A percentile compares a stretch with the other conserved stretches of the same genome.
phyloP scores from a whole-genome alignment of 64 coral and sea anemone genomes.

The Porites australiensis region DNA sequence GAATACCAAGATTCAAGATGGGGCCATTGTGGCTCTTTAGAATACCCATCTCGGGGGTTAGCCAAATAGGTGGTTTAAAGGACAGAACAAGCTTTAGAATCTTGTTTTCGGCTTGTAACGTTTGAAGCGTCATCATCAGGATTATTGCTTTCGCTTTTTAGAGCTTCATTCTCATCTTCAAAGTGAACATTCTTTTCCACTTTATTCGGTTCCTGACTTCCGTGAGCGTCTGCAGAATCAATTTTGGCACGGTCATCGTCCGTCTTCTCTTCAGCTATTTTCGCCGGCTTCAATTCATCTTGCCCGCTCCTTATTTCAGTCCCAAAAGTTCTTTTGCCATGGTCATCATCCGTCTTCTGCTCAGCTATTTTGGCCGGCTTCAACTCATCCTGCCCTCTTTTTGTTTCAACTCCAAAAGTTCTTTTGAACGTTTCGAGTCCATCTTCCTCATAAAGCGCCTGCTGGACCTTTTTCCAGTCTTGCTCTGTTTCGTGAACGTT shows the following conservation, averaged over 20 bases:
- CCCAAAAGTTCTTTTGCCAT: slow-evolving; percentile 33
- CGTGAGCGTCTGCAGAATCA: background rate
- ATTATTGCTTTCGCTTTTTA: too few species aligned
- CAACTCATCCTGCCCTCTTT: background rate
- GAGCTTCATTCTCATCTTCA: background rate
- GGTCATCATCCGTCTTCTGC: background rate
- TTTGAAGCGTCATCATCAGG: too few species aligned
- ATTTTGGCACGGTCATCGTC: background rate
- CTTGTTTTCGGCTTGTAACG: too few species aligned
- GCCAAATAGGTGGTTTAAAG: too few species aligned
- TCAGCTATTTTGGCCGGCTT: background rate
- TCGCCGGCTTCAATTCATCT: background rate
- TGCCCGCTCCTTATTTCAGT: background rate
- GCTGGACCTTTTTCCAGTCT: slow-evolving; percentile 36
- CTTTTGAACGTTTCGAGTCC: slow-evolving; percentile 26
- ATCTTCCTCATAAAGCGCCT: slow-evolving; percentile 24
- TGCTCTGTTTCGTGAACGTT: slow-evolving; percentile 62
- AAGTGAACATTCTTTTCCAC: background rate
- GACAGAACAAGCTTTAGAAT: too few species aligned
- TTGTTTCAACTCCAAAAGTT: slow-evolving; percentile 43
- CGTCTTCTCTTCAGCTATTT: background rate
- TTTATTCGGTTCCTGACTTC: background rate
- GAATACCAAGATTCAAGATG: too few species aligned
- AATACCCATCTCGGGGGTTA: too few species aligned
- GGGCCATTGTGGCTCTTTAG: too few species aligned